phyloP scores from a whole-genome alignment of 2,888 invertebrate genomes.

The Timema cristinae region DNA sequence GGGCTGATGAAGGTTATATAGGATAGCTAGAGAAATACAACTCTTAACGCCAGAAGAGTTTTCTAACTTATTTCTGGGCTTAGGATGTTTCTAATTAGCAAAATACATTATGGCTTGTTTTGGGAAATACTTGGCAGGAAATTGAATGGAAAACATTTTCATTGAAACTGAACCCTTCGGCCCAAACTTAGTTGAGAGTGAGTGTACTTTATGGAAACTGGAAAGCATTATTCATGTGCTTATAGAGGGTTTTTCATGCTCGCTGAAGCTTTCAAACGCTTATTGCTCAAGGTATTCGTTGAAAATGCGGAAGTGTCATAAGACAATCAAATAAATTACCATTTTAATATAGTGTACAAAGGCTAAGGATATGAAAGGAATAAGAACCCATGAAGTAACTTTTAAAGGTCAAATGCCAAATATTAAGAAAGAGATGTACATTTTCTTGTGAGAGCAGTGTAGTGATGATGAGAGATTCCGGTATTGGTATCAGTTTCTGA shows the following conservation, averaged over 20 bases:
- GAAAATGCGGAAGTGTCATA: neutral
- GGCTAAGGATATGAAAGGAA: neutral
- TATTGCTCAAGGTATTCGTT: slow-evolving; percentile 1
- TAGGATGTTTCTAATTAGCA: neutral
- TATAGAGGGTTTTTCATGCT: neutral
- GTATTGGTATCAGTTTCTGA: neutral
- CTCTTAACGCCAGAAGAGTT: too few relatives aligned
- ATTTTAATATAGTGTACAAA: neutral
- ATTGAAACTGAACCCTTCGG: neutral
- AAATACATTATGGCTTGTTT: slow-evolving; percentile 7
- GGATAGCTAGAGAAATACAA: too few relatives aligned
- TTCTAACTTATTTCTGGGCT: too few relatives aligned
- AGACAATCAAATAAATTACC: neutral
- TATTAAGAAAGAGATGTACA: neutral
- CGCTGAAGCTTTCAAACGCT: neutral
- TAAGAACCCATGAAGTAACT: neutral
- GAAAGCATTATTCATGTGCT: slow-evolving; percentile 2
- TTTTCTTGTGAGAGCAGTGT: neutral
- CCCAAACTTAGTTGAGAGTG: neutral
- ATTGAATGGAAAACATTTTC: neutral
- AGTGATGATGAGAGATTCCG: neutral
- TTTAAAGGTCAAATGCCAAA: neutral
- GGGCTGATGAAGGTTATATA: too few relatives aligned
- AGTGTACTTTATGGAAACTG: neutral
- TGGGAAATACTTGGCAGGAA: neutral